Percentiles rank a stretch among this genome's conserved stretches.
phyloP scores from a whole-genome alignment of 2,113 vertebrate genomes.

The Drymodes brunneopygia region DNA sequence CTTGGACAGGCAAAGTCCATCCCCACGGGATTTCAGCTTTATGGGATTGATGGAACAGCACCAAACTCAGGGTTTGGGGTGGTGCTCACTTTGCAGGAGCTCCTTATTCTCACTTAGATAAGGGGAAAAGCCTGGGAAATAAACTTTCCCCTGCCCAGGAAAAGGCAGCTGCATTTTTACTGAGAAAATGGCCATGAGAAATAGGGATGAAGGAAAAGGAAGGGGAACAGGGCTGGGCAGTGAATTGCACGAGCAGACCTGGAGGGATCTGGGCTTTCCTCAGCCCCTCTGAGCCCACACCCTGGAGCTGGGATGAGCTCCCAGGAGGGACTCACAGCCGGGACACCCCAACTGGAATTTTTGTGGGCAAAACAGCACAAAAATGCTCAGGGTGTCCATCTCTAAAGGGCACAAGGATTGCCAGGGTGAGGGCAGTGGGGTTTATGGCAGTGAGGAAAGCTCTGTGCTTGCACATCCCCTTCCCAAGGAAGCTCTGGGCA shows the following conservation, averaged over 20 bases:
- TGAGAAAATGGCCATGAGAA: neutral
- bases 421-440: neutral
- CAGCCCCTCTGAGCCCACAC: fast-evolving
- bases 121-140: too few relatives aligned
- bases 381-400: neutral
- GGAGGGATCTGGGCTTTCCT: neutral
- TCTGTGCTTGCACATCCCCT: neutral
- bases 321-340: fast-evolving
- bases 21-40: fast-evolving
- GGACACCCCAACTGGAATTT: neutral
- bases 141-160: neutral
- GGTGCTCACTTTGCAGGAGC: fast-evolving
- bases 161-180: neutral
- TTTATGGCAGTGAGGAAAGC: neutral
- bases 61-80: neutral
- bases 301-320: neutral
- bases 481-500: neutral
- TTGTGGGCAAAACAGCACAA: neutral
- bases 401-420: neutral
- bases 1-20: neutral
- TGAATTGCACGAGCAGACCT: fast-evolving
- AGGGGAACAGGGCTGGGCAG: neutral
- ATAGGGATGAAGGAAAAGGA: neutral
- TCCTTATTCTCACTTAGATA: neutral
- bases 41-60: neutral